These are phyloP conservation scores for Pterobdella sp. DNA, from an alignment of 2,888 invertebrate species.

Conservation along the genomic window DNA sequence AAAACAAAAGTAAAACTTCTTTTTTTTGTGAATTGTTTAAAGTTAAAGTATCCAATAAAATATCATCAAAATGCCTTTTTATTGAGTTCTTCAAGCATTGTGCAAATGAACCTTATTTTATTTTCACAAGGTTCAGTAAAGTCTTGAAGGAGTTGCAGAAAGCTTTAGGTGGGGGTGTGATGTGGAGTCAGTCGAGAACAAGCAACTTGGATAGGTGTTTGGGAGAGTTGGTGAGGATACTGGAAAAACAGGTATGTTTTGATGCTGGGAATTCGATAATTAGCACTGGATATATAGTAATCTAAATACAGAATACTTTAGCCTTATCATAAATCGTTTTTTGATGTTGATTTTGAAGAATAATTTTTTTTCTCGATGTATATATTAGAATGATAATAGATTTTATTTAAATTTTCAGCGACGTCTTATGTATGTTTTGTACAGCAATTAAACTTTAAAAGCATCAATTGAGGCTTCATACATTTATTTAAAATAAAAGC, in stretches of 20 bases:
- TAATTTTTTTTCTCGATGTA: no score
- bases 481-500: no score
- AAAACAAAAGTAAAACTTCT: conserved; percentile 47
- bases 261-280: neutral
- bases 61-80: neutral
- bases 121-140: conserved; percentile 52
- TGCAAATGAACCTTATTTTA: conserved; percentile 1
- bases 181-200: conserved; percentile 56
- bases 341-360: conserved; percentile 5
- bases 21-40: neutral
- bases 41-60: neutral
- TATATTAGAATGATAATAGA: no score
- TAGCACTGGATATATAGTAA: neutral
- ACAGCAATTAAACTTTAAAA: no score
- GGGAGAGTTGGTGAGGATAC: conserved; percentile 56
- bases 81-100: neutral
- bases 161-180: conserved; percentile 49
- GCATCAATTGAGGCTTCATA: no score
- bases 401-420: no score
- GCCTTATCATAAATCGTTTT: neutral
- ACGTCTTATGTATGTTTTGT: no score
- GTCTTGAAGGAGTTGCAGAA: conserved; percentile 53
- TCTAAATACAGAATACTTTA: neutral
- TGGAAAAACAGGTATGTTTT: conserved; percentile 54
- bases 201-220: conserved; percentile 57